These are phyloP conservation scores for Cephonodes hylas DNA, from an alignment of 2,888 invertebrate species.

Conservation along the genomic window DNA sequence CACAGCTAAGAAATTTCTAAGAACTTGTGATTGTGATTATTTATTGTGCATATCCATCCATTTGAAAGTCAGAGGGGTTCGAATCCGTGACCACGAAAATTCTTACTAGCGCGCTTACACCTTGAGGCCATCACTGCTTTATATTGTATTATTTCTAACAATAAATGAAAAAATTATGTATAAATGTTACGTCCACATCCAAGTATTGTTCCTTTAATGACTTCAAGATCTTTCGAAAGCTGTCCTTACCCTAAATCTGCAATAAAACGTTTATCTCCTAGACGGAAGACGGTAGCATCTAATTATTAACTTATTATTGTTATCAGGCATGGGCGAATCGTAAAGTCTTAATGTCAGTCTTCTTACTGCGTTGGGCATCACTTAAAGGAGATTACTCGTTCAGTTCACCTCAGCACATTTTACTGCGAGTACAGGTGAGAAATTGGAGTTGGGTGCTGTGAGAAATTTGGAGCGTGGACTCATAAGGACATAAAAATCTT, in stretches of 20 bases:
- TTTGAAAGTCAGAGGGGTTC: no score
- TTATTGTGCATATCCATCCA: no score
- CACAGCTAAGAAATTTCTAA: no score
- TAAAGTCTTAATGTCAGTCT: slow-evolving; percentile 19
- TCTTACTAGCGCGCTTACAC: no score
- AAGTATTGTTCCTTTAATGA: no score
- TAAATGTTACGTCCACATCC: no score
- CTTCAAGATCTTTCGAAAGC: no score
- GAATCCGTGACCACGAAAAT: no score
- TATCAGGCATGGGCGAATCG: slow-evolving; percentile 16
- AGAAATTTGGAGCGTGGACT: background rate
- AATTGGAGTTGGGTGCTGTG: background rate
- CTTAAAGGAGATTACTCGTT: slow-evolving; percentile 32
- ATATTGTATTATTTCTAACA: no score
- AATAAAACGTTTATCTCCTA: background rate
- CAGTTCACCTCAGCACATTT: slow-evolving; percentile 31
- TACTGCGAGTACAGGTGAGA: slow-evolving; percentile 19
- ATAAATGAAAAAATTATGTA: no score
- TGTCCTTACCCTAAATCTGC: background rate
- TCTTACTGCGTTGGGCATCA: slow-evolving; percentile 19
- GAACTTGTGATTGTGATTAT: no score
- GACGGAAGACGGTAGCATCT: slow-evolving; percentile 9
- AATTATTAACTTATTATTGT: slow-evolving; percentile 17
- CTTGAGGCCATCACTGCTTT: no score
- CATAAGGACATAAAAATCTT: background rate